Conservation (phyloP, 2,113 vertebrate genomes). For the Tursiops truncatus region DNA sequence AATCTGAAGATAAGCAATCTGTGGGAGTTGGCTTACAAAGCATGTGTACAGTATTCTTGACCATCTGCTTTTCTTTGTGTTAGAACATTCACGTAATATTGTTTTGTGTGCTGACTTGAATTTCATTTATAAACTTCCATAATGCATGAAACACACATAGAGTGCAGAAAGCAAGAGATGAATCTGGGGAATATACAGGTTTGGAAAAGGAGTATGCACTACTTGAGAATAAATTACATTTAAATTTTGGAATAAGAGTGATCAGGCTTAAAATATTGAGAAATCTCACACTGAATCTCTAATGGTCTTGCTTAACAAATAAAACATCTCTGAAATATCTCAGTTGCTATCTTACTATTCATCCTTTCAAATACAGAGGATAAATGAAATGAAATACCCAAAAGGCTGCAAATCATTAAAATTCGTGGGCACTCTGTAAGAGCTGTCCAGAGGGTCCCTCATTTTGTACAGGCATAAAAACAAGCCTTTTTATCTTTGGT, state of each 20-base stretch:
- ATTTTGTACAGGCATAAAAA: not conserved
- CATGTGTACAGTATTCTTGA: not conserved
- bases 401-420: not conserved
- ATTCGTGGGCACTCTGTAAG: not conserved
- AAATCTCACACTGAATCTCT: not conserved
- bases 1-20: conserved; percentile 5
- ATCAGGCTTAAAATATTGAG: not conserved
- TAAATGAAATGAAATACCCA: not conserved
- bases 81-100: not conserved
- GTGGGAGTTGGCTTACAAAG: not conserved
- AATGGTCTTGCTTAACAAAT: not conserved
- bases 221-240: not conserved
- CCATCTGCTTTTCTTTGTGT: conserved; percentile 54
- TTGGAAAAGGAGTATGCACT: not conserved
- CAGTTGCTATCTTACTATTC: not conserved
- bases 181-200: not conserved
- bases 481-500: accelerated
- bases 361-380: not conserved
- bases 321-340: not conserved
- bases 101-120: conserved; percentile 13
- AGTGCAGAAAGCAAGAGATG: not conserved
- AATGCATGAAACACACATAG: not conserved
- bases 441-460: not conserved
- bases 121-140: not conserved
- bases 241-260: not conserved